Base-by-base conservation (phyloP, 2,888 invertebrate species). In the Latheticus oryzae region DNA sequence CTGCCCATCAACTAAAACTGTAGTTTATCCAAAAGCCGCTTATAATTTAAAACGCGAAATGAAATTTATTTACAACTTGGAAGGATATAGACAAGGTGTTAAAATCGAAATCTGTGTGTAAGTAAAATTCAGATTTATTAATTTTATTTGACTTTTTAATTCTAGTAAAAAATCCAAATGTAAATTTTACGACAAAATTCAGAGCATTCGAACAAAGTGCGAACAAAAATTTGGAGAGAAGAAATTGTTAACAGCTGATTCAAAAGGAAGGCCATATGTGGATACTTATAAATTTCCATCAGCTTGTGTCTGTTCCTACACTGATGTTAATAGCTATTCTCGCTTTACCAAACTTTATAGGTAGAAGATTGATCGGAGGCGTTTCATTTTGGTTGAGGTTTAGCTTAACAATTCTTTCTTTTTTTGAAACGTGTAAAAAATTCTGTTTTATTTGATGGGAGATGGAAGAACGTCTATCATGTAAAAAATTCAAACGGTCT, bases 281-380 rank as follows among this genome's bases (percentile, higher is more conserved):
- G 55, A 55, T 40, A 9, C 12, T 3, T 55, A 45, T 9, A 37
- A 12, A 24, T 48, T 55, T 19, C 55, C 55, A 9, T 37, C 48
- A 8, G 48, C 47, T 7, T 55, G 55, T 17, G 32, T 7, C n/a
- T 54, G 54, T 16, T 15, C 47, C 0, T 54, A 47, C 9, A 38
- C 5, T 11, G 32, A 32, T 8, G 28, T 2, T 12, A 32, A 12
- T 7, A 32, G 7, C 13, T 32, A 32, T 32, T 32, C 32, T 2
- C 32, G 5, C 3, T 28, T 28, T 28, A 3, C 28, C 3, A 28
- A 3, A 28, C 8, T 28, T 5, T 28, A 28, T 28, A n/a, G n/a
- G n/a, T n/a, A n/a, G n/a, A n/a, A n/a, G n/a, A n/a, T n/a, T n/a
- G n/a, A n/a, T n/a, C n/a, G n/a, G n/a, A n/a, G n/a, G n/a, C n/a